Conservation (phyloP, 1,140 invertebrate species). For the Microvelia longipes region DNA sequence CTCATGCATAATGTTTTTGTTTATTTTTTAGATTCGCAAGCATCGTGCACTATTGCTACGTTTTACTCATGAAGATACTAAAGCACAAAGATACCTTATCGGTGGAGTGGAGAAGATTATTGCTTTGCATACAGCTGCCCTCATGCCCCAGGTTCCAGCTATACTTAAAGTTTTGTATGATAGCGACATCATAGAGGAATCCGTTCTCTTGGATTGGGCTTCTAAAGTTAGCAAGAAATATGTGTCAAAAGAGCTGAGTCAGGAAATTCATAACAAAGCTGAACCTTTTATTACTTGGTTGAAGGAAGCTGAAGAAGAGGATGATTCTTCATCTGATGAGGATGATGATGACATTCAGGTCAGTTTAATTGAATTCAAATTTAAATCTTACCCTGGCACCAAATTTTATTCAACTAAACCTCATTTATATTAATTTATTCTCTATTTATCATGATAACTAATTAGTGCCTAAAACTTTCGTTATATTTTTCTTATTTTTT, state of each 20-base stretch:
- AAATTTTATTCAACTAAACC: neutral
- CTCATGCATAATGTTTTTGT: neutral
- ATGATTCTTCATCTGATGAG: conserved; percentile 51
- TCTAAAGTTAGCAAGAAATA: conserved; percentile 89
- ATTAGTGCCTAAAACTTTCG: too few relatives aligned
- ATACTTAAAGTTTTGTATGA: conserved; percentile 92
- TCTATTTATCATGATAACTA: too few relatives aligned
- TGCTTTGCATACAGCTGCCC: conserved; percentile 55
- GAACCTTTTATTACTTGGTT: conserved; percentile 92
- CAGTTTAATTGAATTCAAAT: conserved; percentile 16
- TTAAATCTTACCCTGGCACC: neutral
- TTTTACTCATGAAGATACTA: conserved; percentile 75
- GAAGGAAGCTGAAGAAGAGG: conserved; percentile 89
- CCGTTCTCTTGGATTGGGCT: conserved; percentile 84
- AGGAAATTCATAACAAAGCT: conserved; percentile 83
- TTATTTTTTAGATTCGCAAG: conserved; percentile 33
- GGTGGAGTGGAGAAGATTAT: conserved; percentile 90
- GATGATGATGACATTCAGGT: conserved; percentile 53
- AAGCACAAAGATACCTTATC: conserved; percentile 88
- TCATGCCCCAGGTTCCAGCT: conserved; percentile 76
- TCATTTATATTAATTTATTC: neutral
- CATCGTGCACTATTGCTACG: conserved; percentile 58
- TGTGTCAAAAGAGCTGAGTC: conserved; percentile 74
- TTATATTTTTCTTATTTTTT: too few relatives aligned
- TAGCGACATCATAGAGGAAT: conserved; percentile 84